Evolutionary conservation across 1,140 invertebrate species (phyloP), one percentile per base, ranked within the genome.

Genomic region (Diploscapter pachys): DNA sequence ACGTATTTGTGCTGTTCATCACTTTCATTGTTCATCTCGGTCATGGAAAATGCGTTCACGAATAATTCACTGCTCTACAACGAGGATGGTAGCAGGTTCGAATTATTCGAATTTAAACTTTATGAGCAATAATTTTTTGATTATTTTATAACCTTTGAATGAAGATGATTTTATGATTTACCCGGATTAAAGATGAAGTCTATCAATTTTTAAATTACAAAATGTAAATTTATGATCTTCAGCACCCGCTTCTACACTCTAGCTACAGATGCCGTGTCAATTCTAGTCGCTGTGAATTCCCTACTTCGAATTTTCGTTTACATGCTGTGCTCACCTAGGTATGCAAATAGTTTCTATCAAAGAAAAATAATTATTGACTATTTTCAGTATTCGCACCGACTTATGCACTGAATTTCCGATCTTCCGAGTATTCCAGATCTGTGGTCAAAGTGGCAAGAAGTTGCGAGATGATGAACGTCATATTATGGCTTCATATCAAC

Each of bases 181-280:
- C 31, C 69, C 56, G 56, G 56, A 71, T 6, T 48, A 65, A 52
- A 66, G 5, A n/a, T 31, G 31, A 31, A 31, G 1, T 1, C 2
- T 31, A n/a, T 63, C 3, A 55, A n/a, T 52, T 6, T 6, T 11
- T 50, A 63, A 62, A 56, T 13, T 9, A 4, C 4, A 8, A 11
- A n/a, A 57, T 31, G 5, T 57, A 63, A 13, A 53, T 48, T 53
- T 56, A 71, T 74, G 8, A n/a, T 49, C 66, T 81, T 81, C 70
- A 81, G 80, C 68, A 81, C 80, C 2, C 70, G 72, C 71, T 81
- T 81, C 73, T 81, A 81, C 78, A 81, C 80, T 4, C 69, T 80
- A 4, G 69, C 80, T 6, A 79, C 80, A 2, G 80, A 81, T 65
- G 62, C 82, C 48, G 73, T 81, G 51, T 80, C 78, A 53, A 81